Base-by-base conservation (phyloP, 2,888 invertebrate species). In the Agrochola circellaris region DNA sequence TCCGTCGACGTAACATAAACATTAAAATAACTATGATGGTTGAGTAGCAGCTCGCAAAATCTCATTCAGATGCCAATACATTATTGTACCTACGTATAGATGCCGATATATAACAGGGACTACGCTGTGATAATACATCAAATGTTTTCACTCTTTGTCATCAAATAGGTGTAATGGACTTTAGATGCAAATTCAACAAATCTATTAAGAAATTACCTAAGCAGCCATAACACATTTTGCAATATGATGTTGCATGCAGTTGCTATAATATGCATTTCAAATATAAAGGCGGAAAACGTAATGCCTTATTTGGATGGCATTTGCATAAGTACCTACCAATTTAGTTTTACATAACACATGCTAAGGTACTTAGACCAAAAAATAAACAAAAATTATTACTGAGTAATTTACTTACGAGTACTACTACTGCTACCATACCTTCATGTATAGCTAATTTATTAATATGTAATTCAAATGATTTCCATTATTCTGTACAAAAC, bases 11-110 rank as follows among this genome's bases (percentile, higher is more conserved):
- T 93, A 92, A 92, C 90, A 92, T 92, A 93, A 92, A 93, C 93
- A 93, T 93, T 93, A 92, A 93, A 94, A 94, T 93, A 93, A 93
- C 93, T 93, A 91, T 91, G 91, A 92, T 92, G 90, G 90, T 91
- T 90, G 90, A 91, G 91, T 91, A 92, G 91, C 90, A 91, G 90
- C 89, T 90, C 87, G 85, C 89, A 86, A 89, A 90, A 90, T 91
- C 92, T 92, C 93, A 93, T 94, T 94, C 92, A 93, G 90, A 89
- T 92, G 91, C 91, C 91, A 91, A 91, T 92, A 90, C 86, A 89
- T 89, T 87, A 89, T 83, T 75, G 80, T 84, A 76, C 45, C 80
- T 80, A 85, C 74, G 71, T 75, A 70, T 73, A 83, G 61, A 56
- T 38, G 54, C 56, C 58, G 64, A 73, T 81, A 71, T 68, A 72